Conservation (phyloP, 2,113 vertebrate genomes). For the Mus musculus region GRCm39 chr4:68973001-68973500, state of each 20-base stretch:
- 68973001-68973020: background rate
- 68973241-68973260: background rate
- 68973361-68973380: background rate
- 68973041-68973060: background rate
- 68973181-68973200: background rate
- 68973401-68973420: background rate
- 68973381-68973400: background rate
- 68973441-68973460: background rate
- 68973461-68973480: background rate
- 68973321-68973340: background rate
- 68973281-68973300: background rate
- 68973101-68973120: background rate
- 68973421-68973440: background rate
- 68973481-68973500: constrained; percentile 5
- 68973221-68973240: background rate
- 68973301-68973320: background rate
- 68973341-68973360: no score
- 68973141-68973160: background rate
- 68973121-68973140: background rate
- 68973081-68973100: background rate
- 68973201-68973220: background rate
- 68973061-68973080: background rate
- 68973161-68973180: background rate
- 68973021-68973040: background rate
- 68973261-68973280: background rate